Base-by-base conservation (phyloP, 35 echinoderm and acorn worm species). In the Anneissia japonica region DNA sequence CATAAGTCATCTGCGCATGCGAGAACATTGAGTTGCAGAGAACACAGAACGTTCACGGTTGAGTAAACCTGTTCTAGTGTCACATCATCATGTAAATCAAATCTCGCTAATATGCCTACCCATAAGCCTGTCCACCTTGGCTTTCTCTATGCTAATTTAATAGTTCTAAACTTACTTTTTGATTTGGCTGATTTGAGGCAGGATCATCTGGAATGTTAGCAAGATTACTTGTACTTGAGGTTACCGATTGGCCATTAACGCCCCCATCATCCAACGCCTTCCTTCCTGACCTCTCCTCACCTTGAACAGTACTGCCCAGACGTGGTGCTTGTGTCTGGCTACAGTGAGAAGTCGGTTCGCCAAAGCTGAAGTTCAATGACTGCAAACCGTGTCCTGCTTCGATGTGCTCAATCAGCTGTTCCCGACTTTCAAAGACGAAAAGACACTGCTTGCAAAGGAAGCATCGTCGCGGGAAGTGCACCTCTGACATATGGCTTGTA, bases 401-500 rank as follows among this genome's bases (percentile, higher is more conserved):
- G 31, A 99, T 81, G 84, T 99, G 96, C 73, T 88, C 91, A n/a
- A 51, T 82, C 0, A 99, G 89, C 80, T 99, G 96, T 3, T 89
- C 86, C 6, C 89, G 81, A 76, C 94, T 92, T 74, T 99, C 96
- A 75, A 94, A 99, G 72, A 99, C 96, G 46, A 99, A 99, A 39
- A 94, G 85, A 84, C 96, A 99, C 80, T 94, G 92, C 86, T 99
- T 93, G 86, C 96, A 99, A 37, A 99, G 92, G 79, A 89, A 99
- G 80, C 92, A 91, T 36, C 91, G 38, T 29, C 89, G 76, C 5
- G 96, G 96, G 75, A 99, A 99, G 80, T 99, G 96, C 30, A 94
- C 96, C 79, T 99, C 92, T 6, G 96, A 99, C 96, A 99, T 99
- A 87, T 99, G 96, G 80, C 96, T 99, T 17, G 96, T 92, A 36